phyloP scores from a whole-genome alignment of 2,888 invertebrate genomes.

The Luffia ferchaultella region DNA sequence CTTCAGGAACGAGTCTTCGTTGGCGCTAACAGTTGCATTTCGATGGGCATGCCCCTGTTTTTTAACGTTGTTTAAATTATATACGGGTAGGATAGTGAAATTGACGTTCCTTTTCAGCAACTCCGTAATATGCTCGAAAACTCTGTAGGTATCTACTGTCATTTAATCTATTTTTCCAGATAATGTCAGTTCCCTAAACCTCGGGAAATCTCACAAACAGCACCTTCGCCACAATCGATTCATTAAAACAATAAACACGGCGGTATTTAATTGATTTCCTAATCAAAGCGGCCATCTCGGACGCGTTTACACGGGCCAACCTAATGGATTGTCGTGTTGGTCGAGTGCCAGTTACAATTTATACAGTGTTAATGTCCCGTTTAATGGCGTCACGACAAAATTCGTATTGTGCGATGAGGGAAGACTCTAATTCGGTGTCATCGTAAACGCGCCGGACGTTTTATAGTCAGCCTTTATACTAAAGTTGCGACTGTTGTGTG shows the following conservation, averaged over 20 bases:
- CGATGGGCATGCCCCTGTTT: too few relatives aligned
- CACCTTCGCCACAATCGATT: background rate
- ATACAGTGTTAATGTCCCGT: conserved; percentile 30
- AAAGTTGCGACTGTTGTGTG: too few relatives aligned
- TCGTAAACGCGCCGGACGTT: conserved; percentile 26
- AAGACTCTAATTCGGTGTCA: conserved; percentile 39
- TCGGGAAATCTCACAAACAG: too few relatives aligned
- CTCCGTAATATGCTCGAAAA: too few relatives aligned
- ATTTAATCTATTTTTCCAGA: too few relatives aligned
- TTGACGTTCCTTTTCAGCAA: too few relatives aligned
- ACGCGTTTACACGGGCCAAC: background rate
- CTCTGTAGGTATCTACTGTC: too few relatives aligned
- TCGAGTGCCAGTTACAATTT: conserved; percentile 30
- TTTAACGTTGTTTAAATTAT: too few relatives aligned
- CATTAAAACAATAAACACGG: background rate
- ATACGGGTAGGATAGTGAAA: too few relatives aligned
- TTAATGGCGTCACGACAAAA: conserved; percentile 33
- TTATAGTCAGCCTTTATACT: background rate
- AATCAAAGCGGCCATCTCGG: background rate
- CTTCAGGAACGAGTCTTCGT: too few relatives aligned
- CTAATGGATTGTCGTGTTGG: conserved; percentile 21
- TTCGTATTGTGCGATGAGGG: conserved; percentile 30
- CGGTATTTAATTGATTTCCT: background rate
- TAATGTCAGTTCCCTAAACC: too few relatives aligned
- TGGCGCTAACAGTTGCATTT: too few relatives aligned